Evolutionary conservation across 2,797 vertebrate genomes (phyloP).

Genomic region (Hafferia zeledoni): DNA sequence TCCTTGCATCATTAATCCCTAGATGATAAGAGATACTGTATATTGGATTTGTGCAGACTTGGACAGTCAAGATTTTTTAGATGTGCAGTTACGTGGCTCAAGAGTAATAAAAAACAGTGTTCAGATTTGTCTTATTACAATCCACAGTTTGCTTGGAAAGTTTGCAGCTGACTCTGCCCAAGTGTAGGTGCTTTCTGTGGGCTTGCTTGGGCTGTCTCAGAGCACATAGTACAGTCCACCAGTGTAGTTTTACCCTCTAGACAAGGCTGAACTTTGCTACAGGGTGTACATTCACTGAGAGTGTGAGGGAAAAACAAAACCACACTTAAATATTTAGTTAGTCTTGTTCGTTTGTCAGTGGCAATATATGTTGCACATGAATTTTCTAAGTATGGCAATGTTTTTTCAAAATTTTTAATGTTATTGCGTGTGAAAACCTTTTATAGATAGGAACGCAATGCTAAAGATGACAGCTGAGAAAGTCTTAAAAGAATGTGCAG

Average conservation of each 20-base stretch:
- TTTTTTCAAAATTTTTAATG: background rate
- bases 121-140: background rate
- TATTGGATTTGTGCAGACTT: background rate
- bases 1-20: background rate
- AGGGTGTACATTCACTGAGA: background rate
- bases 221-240: background rate
- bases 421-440: background rate
- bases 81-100: background rate
- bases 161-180: background rate
- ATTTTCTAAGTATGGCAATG: background rate
- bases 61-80: background rate
- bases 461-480: background rate
- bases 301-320: background rate
- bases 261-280: background rate
- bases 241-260: background rate
- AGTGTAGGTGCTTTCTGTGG: background rate
- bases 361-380: rapidly evolving
- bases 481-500: background rate
- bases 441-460: background rate
- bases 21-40: background rate
- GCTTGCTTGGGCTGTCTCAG: background rate
- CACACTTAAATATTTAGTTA: background rate
- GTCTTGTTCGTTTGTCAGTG: background rate
- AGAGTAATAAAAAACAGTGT: background rate
- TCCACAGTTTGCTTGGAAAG: background rate